Evolutionary conservation across 2,797 vertebrate species (phyloP), one percentile per base, ranked within the genome.

Genomic region (Danio tinwini): DNA sequence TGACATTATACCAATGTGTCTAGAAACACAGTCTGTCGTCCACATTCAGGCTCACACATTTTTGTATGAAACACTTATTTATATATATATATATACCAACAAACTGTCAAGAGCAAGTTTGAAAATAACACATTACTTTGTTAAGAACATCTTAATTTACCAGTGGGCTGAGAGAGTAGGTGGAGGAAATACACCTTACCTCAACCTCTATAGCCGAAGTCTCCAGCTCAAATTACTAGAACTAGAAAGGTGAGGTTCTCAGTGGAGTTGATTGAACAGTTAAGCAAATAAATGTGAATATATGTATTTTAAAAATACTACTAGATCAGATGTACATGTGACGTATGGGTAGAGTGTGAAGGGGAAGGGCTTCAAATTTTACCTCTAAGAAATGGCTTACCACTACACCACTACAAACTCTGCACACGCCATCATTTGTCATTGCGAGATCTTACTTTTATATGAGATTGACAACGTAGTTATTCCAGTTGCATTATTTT

Each of bases 1-100:
- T 81, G 65, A 73, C 77, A 81, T n/a, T 55, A 58, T 62, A 63
- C 52, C 42, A 80, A 29, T 68, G 16, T 39, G 19, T 19, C 56
- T 29, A 16, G 8, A 12, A 80, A 55, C n/a, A 65, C 58, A 47
- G 39, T 40, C n/a, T 7, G 21, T 58, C 21, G 76, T 49, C 29
- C 45, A 45, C 55, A 67, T 39, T 52, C 62, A 52, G 19, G 19
- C 17, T 47, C 44, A 71, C 29, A 29, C 68, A 21, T 59, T n/a
- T 59, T 68, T 67, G 42, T 17, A n/a, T 65, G 9, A 61, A 39
- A 78, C 14, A 61, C 53, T 19, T 7, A 81, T 50, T 73, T 53
- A 73, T 17, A n/a, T 19, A 29, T 11, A 81, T 49, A 76, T 52
- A 73, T 29, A n/a, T 39, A 17, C 10, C 29, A 55, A 16, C 1